Base-by-base conservation (phyloP, 2,113 vertebrate species). In the Ciconia stormi region DNA sequence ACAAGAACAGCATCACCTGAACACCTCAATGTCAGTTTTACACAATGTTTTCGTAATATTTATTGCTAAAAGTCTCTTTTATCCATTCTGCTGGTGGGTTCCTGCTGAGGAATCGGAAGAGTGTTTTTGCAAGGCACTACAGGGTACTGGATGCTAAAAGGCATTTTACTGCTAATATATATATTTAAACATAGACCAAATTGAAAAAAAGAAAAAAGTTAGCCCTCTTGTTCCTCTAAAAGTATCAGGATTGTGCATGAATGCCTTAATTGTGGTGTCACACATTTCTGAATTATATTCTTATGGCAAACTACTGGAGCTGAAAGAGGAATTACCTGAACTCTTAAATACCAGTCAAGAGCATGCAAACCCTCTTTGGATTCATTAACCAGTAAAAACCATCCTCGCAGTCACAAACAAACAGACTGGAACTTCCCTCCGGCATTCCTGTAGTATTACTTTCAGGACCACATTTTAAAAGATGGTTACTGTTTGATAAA, bases 331-430 rank as follows among this genome's bases (percentile, higher is more conserved):
- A 80, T 66, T 79, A 84, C 65, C 61, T 36, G 40, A 96, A 91
- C 70, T 76, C 85, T 72, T 67, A 96, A 95, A 90, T 46, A 56
- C 58, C 84, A 69, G 50, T 52, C 67, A 73, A 85, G 22, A 88
- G 78, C 0, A 0, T 3, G 3, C 25, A 87, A 91, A 90, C 52
- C 30, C 55, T 65, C 73, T 89, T 9, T 61, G 69, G 67, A 84
- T 84, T 95, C 80, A 87, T 96, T 93, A 95, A 96, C 87, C 81
- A 89, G 61, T 36, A 82, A 90, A 94, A 96, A 72, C 11, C 81
- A 72, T 36, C 84, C 87, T 67, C 1, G 0, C 61, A 80, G 90
- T 65, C 95, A 93, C 89, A 81, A 95, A 80, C 40, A 93, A 78
- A 79, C 71, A 87, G 76, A 91, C 74, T 90, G 92, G 92, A 96